Evolutionary conservation across 1,140 invertebrate species (phyloP).

Genomic region (Temnothorax curvispinosus): DNA sequence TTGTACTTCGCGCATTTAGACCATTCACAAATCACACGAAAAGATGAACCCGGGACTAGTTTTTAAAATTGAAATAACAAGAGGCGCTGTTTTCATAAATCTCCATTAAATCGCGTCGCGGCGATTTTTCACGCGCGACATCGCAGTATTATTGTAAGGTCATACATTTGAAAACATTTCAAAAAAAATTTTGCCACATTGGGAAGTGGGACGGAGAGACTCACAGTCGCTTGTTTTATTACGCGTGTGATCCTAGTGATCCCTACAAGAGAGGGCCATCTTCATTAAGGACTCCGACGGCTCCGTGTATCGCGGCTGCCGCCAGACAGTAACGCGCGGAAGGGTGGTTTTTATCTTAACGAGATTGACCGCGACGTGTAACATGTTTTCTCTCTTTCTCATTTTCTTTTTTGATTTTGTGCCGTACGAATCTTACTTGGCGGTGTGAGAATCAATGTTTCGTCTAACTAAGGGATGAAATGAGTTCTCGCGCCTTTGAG

Average conservation of each 20-base stretch:
- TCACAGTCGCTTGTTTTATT: background rate
- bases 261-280: background rate
- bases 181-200: background rate
- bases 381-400: background rate
- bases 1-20: background rate
- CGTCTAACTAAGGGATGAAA: slow-evolving; percentile 1
- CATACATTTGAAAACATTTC: background rate
- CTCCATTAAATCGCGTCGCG: background rate
- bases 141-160: background rate
- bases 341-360: slow-evolving; percentile 24
- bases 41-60: background rate
- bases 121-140: slow-evolving; percentile 1
- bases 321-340: background rate
- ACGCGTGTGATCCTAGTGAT: background rate
- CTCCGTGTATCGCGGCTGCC: background rate
- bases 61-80: slow-evolving; percentile 27
- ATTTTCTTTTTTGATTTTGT: background rate
- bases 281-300: slow-evolving; percentile 18
- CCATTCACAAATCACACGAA: background rate
- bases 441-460: background rate
- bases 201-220: background rate
- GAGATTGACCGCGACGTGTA: background rate
- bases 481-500: background rate
- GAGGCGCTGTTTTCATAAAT: slow-evolving; percentile 7
- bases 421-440: background rate